Conservation (phyloP, 2,797 vertebrate genomes). For the Clamator glandarius region DNA sequence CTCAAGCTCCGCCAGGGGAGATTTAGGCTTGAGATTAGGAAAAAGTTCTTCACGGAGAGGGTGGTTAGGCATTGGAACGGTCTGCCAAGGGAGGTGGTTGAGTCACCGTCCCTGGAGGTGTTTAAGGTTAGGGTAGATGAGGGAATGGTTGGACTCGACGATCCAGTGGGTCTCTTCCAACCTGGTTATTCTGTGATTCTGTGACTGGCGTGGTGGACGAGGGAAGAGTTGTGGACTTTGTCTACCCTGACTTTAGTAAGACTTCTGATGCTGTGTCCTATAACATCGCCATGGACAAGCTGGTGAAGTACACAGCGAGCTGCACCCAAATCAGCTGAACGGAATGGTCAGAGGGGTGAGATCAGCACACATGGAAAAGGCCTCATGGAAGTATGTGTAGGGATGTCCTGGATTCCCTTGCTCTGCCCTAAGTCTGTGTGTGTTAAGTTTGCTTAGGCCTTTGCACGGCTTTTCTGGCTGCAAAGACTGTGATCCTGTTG, state of each 20-base stretch:
- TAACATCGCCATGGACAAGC: background rate
- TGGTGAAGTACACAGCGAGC: background rate
- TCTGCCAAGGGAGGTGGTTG: no score
- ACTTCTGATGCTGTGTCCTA: background rate
- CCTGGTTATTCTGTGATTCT: no score
- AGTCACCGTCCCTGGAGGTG: no score
- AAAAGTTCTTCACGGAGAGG: no score
- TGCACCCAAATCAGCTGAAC: background rate
- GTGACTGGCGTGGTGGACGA: background rate
- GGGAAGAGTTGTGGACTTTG: background rate
- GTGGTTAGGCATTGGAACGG: no score
- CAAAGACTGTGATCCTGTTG: background rate
- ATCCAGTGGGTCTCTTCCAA: no score
- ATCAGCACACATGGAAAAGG: background rate
- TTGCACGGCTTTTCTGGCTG: background rate
- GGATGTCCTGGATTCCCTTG: background rate
- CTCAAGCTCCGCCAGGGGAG: no score
- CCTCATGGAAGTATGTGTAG: background rate
- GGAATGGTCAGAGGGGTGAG: background rate
- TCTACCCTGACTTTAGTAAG: accelerated
- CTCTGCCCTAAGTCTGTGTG: no score
- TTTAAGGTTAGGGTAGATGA: no score
- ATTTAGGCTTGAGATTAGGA: no score
- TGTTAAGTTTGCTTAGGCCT: background rate
- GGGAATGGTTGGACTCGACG: no score